Evolutionary conservation across 64 coral and sea anemone species (phyloP), one percentile per base, ranked within the genome.

Genomic region (Montipora foliosa): DNA sequence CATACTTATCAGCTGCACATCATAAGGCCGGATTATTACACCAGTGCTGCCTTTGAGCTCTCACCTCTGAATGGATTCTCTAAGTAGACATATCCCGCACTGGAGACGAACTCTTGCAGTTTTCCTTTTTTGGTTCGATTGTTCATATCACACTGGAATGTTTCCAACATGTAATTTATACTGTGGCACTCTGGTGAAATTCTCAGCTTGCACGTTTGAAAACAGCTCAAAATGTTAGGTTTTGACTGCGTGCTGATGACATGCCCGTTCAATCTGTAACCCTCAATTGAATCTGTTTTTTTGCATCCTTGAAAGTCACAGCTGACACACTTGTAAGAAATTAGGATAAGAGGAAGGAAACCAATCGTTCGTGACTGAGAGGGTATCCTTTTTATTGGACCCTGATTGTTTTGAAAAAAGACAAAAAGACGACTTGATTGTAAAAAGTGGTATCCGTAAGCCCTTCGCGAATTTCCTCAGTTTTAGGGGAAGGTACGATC

Each of bases 11-110:
- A 37, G 37, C 37, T 37, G 37, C 37, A 37, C 37, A 37, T 37
- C 37, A 37, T 2, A 2, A 37, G 37, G 37, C 37, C 37, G 37
- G 37, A 3, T 55, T 7, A 55, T 7, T 7, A 55, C 52, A 55
- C 52, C 6, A 10, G 5, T 7, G 11, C 2, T 4, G 61, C 61
- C 0, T 12, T 64, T 64, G 61, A 15, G 8, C 44, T 13, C 85
- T 87, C 74, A 93, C 92, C 73, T 93, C 74, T 93, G 44, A 88
- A 88, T 49, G 92, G 92, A 50, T 93, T 93, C 3, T 93, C 84
- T 6, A 93, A 22, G 37, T 93, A 88, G 10, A 93, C 55, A 49
- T 75, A 79, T 49, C 48, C 76, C 3, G 50, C 0, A 1, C 12
- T 29, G 70, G n/a, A 13, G 5, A 70, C 61, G 62, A 93, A 93